A percentile compares a stretch with the other conserved stretches of the same genome.
These are phyloP conservation scores for Halocaridina rubra DNA, from an alignment of 2,888 invertebrate genomes.

Conservation along the genomic window DNA sequence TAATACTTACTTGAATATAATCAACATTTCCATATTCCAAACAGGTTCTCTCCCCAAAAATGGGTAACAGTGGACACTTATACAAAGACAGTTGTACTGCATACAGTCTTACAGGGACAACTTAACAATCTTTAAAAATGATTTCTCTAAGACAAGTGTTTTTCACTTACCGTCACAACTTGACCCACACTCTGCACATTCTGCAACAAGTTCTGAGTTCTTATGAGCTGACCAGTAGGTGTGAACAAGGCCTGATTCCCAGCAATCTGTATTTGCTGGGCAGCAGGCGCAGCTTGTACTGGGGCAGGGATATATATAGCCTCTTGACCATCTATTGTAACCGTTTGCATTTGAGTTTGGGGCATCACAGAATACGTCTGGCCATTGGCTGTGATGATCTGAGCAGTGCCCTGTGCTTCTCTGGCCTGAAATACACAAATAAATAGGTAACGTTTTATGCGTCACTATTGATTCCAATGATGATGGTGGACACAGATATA, in stretches of 20 bases:
- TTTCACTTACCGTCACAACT: constrained; percentile 32
- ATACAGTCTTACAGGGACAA: no score
- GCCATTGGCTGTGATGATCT: constrained; percentile 62
- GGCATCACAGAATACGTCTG: constrained; percentile 65
- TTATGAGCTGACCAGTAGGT: constrained; percentile 79
- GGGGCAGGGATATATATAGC: constrained; percentile 88
- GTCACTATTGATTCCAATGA: not conserved
- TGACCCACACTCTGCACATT: constrained; percentile 51
- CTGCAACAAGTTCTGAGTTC: constrained; percentile 67
- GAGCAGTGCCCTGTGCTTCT: constrained; percentile 46
- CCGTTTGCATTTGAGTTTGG: constrained; percentile 82
- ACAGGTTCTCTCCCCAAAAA: no score
- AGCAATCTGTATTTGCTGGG: constrained; percentile 69
- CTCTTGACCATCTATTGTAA: constrained; percentile 92
- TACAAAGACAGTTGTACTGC: no score
- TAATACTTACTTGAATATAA: no score
- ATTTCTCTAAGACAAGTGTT: no score
- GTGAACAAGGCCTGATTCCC: constrained; percentile 71
- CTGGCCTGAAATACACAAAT: constrained; percentile 17
- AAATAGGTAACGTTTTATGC: not conserved
- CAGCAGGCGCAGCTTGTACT: constrained; percentile 59
- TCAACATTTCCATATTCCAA: no score
- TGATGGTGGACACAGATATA: no score
- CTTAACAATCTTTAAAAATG: no score
- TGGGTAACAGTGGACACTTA: no score